Evolutionary conservation across 2,113 vertebrate genomes (phyloP), one percentile per base, ranked within the genome.

Genomic region (Talpa occidentalis): DNA sequence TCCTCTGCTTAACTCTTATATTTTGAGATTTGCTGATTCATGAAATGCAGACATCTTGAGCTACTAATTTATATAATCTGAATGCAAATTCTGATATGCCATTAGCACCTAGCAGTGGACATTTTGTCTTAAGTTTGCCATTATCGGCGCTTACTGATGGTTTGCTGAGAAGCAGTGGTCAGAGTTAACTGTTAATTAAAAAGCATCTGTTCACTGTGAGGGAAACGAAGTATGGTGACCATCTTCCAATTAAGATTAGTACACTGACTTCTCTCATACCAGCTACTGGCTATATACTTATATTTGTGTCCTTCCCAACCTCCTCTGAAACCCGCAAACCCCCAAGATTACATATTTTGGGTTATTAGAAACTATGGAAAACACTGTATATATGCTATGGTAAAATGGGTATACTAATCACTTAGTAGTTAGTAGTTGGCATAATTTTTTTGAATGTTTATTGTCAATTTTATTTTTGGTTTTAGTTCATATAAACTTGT

Each of bases 181-280:
- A 83, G 35, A 76, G 30, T 82, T 81, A 90, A 82, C 42, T 76
- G 1, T 32, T 83, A 87, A 17, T 84, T 92, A 28, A 62, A 84
- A 91, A 92, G 28, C 70, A 91, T 69, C 66, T 96, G 66, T 85
- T 88, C 49, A 79, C 3, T 88, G 22, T 84, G 73, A 88, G 62
- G 32, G 49, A 72, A 44, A 44, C 44, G 10, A 26, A 80, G 40
- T 85, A 76, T 82, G 17, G 35, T 35, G 40, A 78, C 14, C 11
- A 70, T 90, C 26, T 66, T 89, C n/a, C 11, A 40, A 22, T 69
- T 22, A 44, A 62, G 30, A 76, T 91, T 69, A 85, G 35, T 69
- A 49, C 12, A 26, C 21, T 14, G 56, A 79, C 37, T 47, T 47
- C 19, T 67, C 56, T 70, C 52, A 77, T 76, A 60, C 10, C 5